Evolutionary conservation across 2,888 invertebrate species (phyloP), one percentile per base, ranked within the genome.

Genomic region (Caenorhabditis sp.): DNA sequence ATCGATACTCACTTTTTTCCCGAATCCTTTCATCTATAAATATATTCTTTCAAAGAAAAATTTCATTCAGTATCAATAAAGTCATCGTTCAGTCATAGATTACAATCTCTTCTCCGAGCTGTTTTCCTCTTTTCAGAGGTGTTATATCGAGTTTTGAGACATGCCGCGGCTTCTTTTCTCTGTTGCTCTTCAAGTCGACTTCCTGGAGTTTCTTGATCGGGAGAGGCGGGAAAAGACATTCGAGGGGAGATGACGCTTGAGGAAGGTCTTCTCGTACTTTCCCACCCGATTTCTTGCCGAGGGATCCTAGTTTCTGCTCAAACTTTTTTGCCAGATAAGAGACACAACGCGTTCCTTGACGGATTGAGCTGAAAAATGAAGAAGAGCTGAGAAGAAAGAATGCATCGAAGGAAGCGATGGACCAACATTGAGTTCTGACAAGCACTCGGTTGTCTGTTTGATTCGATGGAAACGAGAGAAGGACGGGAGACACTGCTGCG

Each of bases 261-360:
- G n/a, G n/a, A n/a, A n/a, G n/a, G n/a, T n/a, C n/a, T n/a, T n/a
- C n/a, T n/a, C n/a, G 22, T 35, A 28, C 18, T 28, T 68, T 32
- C 11, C 8, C 22, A 28, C 37, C 44, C 9, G 11, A 44, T 15
- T 71, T 55, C n/a, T 18, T n/a, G 8, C 32, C n/a, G 28, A 56
- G 32, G 20, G 26, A 35, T 56, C 55, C 55, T 20, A 74, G 28
- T 58, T 61, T 68, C n/a, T 50, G 51, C n/a, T 80, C 80, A 20
- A 80, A 80, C 22, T 71, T 68, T 51, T 69, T 72, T 4, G 80
- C 72, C 62, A 80, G 58, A 53, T 56, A 69, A 2, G 74, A 68
- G 6, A 80, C 80, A 55, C 64, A 61, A 26, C 44, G 62, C 8
- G 32, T 37, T 32, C 80, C 74, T 1, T 58, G 80, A 53, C 80